These are phyloP conservation scores for Globia sparganii DNA, from an alignment of 2,888 invertebrate species.

Conservation along the genomic window DNA sequence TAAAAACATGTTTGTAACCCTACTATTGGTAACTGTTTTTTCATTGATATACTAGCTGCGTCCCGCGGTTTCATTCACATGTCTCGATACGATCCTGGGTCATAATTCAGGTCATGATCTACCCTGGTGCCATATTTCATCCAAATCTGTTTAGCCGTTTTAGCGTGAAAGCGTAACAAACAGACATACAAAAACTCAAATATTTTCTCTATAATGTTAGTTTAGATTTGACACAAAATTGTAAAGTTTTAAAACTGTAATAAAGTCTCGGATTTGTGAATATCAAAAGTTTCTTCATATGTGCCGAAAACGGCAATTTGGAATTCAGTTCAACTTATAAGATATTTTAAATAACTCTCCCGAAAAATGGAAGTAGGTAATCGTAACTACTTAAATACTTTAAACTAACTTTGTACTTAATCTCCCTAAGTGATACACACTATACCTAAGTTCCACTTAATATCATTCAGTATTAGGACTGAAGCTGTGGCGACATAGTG, in stretches of 20 bases:
- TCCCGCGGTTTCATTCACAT: background rate
- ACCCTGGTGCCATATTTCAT: background rate
- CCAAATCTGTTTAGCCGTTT: background rate
- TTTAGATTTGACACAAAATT: no score
- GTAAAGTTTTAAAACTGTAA: background rate
- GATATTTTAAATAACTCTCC: background rate
- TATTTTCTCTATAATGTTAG: no score
- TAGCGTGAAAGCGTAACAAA: background rate
- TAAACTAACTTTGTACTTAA: background rate
- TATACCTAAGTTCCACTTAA: background rate
- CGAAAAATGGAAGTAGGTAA: background rate
- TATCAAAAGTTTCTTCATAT: background rate
- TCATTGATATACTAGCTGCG: background rate
- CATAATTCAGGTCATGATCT: background rate
- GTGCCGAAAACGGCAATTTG: background rate
- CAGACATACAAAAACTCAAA: no score
- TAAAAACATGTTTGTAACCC: constrained; percentile 39
- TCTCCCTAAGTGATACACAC: no score
- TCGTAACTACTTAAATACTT: background rate
- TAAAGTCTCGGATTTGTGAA: background rate
- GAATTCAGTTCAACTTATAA: background rate
- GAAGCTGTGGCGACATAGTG: no score
- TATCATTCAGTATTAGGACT: no score
- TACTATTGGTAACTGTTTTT: constrained; percentile 2
- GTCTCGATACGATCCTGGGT: background rate